These are phyloP conservation scores for Formica selysi DNA, from an alignment of 1,140 invertebrate species.

Conservation along the genomic window DNA sequence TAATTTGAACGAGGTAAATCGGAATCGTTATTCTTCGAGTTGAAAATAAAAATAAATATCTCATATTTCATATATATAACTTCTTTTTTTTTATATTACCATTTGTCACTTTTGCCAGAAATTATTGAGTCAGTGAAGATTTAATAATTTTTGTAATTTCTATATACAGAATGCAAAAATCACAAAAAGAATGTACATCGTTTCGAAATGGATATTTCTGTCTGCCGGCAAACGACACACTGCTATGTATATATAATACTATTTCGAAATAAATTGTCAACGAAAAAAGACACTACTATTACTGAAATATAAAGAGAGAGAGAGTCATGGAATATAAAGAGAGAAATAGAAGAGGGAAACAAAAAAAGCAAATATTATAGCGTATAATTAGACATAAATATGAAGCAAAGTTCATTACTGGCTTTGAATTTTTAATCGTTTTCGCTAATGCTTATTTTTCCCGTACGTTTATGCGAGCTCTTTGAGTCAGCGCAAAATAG, in stretches of 20 bases:
- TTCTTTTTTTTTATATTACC: neutral
- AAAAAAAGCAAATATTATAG: slow-evolving; percentile 26
- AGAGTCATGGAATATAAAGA: too few species aligned
- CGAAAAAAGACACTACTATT: slow-evolving; percentile 23
- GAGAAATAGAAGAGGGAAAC: neutral
- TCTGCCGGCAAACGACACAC: neutral
- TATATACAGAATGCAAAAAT: slow-evolving; percentile 14
- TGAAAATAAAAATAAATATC: neutral
- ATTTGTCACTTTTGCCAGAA: slow-evolving; percentile 14
- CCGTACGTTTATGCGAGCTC: slow-evolving; percentile 15
- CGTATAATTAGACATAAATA: slow-evolving; percentile 59
- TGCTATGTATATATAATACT: slow-evolving; percentile 8
- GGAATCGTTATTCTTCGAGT: neutral
- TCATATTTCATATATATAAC: neutral
- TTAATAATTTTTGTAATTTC: slow-evolving; percentile 27
- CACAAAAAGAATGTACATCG: neutral
- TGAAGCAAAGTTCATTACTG: slow-evolving; percentile 34
- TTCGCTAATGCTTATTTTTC: slow-evolving; percentile 24
- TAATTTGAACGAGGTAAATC: neutral
- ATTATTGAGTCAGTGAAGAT: slow-evolving; percentile 36
- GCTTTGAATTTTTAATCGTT: slow-evolving; percentile 40
- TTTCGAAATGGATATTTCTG: slow-evolving; percentile 20
- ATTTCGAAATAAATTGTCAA: slow-evolving; percentile 31
- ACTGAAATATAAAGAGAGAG: neutral
- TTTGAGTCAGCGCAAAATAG: slow-evolving; percentile 20